A percentile compares a stretch with the other conserved stretches of the same genome.
phyloP scores from a whole-genome alignment of 2,888 invertebrate genomes.

The Drosophila anomalata region DNA sequence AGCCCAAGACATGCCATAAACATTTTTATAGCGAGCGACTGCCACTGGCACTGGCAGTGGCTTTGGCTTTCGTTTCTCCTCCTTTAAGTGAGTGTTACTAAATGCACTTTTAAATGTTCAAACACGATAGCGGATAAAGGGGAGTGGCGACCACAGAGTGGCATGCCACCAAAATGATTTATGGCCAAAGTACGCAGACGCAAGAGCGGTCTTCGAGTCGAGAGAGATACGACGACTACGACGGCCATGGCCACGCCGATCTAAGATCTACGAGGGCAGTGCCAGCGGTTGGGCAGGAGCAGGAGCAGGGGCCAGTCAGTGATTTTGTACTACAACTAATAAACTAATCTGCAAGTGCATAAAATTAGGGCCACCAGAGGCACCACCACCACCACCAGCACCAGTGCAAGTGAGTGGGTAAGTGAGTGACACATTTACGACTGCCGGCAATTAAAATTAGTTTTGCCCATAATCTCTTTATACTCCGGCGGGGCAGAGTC shows the following conservation, averaged over 20 bases:
- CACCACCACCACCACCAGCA: constrained; percentile 14
- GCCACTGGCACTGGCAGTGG: no score
- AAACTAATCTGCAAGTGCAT: constrained; percentile 79
- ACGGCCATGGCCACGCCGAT: constrained; percentile 61
- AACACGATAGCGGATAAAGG: constrained; percentile 59
- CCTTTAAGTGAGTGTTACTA: constrained; percentile 82
- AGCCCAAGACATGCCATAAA: constrained; percentile 78
- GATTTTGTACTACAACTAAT: constrained; percentile 78
- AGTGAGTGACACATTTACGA: constrained; percentile 76
- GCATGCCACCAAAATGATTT: constrained; percentile 81
- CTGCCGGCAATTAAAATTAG: constrained; percentile 74
- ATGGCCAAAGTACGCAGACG: constrained; percentile 81
- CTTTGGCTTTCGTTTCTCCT: constrained; percentile 10
- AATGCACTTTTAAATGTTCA: constrained; percentile 81
- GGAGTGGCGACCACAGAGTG: constrained; percentile 49
- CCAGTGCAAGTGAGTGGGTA: constrained; percentile 38
- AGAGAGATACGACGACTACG: constrained; percentile 42
- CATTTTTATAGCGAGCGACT: constrained; percentile 73
- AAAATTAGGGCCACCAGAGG: constrained; percentile 75
- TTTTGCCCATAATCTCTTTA: constrained; percentile 78
- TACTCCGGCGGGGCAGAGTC: constrained; percentile 54
- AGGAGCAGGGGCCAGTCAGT: constrained; percentile 52
- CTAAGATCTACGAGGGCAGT: constrained; percentile 1
- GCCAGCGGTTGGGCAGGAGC: no score
- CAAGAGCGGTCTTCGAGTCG: constrained; percentile 32